Evolutionary conservation across 1,140 invertebrate genomes (phyloP).

Genomic region (Ridgeia piscesae): DNA sequence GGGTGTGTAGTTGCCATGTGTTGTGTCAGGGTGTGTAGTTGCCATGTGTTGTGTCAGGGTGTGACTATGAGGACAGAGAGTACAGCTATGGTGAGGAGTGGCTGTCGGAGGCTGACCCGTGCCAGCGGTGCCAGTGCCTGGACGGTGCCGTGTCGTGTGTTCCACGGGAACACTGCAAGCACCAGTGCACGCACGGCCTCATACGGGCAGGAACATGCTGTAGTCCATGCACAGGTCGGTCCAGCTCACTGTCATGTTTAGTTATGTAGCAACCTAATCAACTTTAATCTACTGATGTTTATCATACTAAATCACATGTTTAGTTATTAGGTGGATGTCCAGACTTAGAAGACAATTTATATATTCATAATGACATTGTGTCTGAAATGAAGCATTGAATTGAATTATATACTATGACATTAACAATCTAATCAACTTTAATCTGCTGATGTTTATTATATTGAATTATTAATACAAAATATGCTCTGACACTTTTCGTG

Average conservation of each 20-base stretch:
- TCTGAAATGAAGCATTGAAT: no score
- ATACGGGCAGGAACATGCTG: slow-evolving; percentile 39
- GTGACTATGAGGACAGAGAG: slow-evolving; percentile 37
- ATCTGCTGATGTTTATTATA: no score
- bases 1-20: slow-evolving; percentile 31
- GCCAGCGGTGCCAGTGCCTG: slow-evolving; percentile 40
- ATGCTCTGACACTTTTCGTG: no score
- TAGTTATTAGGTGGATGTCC: no score
- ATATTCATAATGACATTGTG: no score
- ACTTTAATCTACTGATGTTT: not conserved
- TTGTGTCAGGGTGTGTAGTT: no score
- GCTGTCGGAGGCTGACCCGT: slow-evolving; percentile 35
- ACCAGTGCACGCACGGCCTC: slow-evolving; percentile 42
- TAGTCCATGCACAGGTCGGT: slow-evolving; percentile 43
- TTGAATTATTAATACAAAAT: not conserved
- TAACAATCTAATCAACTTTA: no score
- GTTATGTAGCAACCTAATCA: not conserved
- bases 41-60: slow-evolving; percentile 31
- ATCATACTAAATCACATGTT: no score
- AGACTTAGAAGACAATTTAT: no score
- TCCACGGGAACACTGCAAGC: slow-evolving; percentile 30
- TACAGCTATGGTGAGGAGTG: slow-evolving; percentile 42
- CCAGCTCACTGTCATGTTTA: not conserved
- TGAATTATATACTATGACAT: not conserved
- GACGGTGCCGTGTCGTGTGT: slow-evolving; percentile 37